Percentiles rank a stretch among this genome's conserved stretches.
Evolutionary conservation across 2,888 invertebrate species (phyloP).

Genomic region (Acanthosepion esculentum): DNA sequence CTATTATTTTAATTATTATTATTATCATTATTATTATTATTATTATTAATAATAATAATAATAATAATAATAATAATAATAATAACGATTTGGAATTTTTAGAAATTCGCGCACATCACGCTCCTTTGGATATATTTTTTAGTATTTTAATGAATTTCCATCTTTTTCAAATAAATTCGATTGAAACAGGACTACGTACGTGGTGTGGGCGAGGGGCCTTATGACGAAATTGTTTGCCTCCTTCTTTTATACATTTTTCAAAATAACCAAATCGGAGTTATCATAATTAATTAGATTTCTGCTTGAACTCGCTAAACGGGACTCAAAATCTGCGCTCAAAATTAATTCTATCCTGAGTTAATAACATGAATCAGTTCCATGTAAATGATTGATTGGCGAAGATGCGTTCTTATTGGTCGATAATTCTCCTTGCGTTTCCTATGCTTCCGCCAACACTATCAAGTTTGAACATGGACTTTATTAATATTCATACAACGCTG

Average conservation of each 20-base stretch:
- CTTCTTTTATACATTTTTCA: not conserved
- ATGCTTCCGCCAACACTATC: no score
- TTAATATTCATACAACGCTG: not conserved
- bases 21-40: no score
- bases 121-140: no score
- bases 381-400: not conserved
- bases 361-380: not conserved
- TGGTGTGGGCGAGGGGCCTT: not conserved
- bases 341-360: not conserved
- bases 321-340: not conserved
- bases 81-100: no score
- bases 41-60: no score
- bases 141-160: not conserved
- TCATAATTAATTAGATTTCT: conserved; percentile 33
- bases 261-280: not conserved
- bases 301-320: not conserved
- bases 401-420: not conserved
- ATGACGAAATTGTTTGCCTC: not conserved
- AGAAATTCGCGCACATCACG: no score
- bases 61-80: no score
- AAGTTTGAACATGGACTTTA: not conserved
- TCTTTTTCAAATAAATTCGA: not conserved
- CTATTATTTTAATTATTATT: no score
- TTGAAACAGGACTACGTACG: not conserved
- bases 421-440: not conserved